Percentiles rank a stretch among this genome's conserved stretches.
Conservation (phyloP, 2,888 invertebrate genomes). For the Monochamus alternatus region DNA sequence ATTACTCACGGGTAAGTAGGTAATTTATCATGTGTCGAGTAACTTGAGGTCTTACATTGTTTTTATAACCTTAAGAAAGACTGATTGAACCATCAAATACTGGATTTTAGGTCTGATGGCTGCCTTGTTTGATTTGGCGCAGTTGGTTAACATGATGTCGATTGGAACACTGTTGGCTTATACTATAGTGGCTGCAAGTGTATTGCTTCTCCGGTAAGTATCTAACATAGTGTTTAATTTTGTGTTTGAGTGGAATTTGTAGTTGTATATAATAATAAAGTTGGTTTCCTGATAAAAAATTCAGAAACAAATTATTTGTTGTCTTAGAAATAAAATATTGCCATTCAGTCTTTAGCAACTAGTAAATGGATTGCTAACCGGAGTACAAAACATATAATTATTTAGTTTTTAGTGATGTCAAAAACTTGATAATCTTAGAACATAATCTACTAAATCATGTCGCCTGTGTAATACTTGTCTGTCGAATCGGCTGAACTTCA, state of each 20-base stretch:
- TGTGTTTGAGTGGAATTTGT: background rate
- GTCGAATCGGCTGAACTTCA: no score
- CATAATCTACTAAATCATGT: no score
- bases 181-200: slow-evolving; percentile 83
- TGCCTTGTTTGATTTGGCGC: slow-evolving; percentile 80
- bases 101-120: slow-evolving; percentile 75
- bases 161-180: slow-evolving; percentile 84
- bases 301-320: background rate
- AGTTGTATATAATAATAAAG: background rate
- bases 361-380: no score
- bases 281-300: background rate
- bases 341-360: no score
- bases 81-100: background rate
- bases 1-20: slow-evolving; percentile 71
- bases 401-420: no score
- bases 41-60: no score
- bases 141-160: slow-evolving; percentile 85
- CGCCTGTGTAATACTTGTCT: no score
- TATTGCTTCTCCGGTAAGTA: slow-evolving; percentile 79
- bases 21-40: background rate
- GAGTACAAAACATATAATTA: no score
- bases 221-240: slow-evolving; percentile 17
- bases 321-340: background rate
- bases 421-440: no score
- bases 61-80: background rate